These are phyloP conservation scores for Albula goreensis DNA, from an alignment of 2,113 vertebrate genomes.

Conservation along the genomic window DNA sequence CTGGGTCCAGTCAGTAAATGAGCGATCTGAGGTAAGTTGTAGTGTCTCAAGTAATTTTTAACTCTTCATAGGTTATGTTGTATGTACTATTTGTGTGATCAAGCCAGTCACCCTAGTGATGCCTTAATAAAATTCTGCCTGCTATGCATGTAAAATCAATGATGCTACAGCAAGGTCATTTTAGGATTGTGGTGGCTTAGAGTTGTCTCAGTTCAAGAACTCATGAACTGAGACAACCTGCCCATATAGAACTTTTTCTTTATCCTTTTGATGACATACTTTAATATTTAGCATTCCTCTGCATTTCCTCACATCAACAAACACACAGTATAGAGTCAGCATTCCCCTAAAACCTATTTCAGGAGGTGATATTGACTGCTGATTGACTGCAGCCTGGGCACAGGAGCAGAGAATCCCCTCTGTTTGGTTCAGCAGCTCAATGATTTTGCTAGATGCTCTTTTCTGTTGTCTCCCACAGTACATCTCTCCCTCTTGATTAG, in stretches of 20 bases:
- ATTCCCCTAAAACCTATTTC: not conserved
- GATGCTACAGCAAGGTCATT: not conserved
- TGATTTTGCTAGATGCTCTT: not conserved
- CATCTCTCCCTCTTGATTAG: not conserved
- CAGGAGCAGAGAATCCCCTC: not conserved
- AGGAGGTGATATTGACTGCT: not conserved
- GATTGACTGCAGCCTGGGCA: not conserved
- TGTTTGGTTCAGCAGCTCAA: not conserved
- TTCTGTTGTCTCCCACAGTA: not conserved
- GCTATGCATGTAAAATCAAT: not conserved
- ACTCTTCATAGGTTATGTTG: not conserved
- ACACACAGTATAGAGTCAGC: not conserved
- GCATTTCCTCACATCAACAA: not conserved
- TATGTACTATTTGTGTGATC: not conserved
- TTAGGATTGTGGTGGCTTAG: not conserved
- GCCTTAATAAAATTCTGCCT: not conserved
- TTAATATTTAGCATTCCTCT: not conserved
- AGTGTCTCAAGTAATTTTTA: not conserved
- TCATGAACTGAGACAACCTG: not conserved
- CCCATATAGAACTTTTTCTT: not conserved
- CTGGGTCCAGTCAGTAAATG: too few species aligned
- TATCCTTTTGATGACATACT: not conserved
- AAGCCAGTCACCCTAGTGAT: not conserved
- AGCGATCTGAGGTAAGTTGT: not conserved
- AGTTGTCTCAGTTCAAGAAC: too few species aligned